phyloP scores from a whole-genome alignment of 1,140 invertebrate genomes.

The Vanessa atalanta region DNA sequence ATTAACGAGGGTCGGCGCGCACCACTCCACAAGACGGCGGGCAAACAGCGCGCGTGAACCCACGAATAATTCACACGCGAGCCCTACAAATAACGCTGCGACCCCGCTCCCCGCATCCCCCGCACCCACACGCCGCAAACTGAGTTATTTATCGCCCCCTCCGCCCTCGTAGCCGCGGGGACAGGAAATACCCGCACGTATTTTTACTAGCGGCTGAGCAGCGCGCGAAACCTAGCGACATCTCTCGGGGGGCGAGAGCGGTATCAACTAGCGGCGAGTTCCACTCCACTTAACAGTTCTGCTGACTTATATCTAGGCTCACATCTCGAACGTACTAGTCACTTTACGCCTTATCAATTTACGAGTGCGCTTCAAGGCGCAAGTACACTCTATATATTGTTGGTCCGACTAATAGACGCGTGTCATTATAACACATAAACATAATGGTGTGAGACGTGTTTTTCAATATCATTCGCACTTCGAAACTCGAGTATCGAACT shows the following conservation, averaged over 20 bases:
- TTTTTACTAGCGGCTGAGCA: conserved; percentile 68
- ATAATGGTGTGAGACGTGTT: conserved; percentile 25
- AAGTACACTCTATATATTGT: not conserved
- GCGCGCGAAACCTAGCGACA: conserved; percentile 53
- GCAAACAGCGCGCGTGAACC: conserved; percentile 76
- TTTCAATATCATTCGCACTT: conserved; percentile 33
- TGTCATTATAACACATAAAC: conserved; percentile 29
- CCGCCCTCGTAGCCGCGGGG: conserved; percentile 49
- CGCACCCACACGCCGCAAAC: conserved; percentile 59
- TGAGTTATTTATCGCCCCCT: conserved; percentile 74
- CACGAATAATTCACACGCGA: conserved; percentile 80
- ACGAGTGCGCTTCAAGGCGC: conserved; percentile 18
- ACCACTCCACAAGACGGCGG: conserved; percentile 65
- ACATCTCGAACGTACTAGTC: conserved; percentile 23
- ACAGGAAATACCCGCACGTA: conserved; percentile 76
- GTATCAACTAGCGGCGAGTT: conserved; percentile 19
- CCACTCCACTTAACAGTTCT: conserved; percentile 19
- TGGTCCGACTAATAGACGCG: conserved; percentile 20
- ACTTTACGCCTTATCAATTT: conserved; percentile 32
- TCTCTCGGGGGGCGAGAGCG: conserved; percentile 39
- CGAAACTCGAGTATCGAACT: conserved; percentile 29
- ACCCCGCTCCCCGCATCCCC: conserved; percentile 36
- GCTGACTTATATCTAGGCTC: conserved; percentile 20
- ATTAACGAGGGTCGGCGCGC: conserved; percentile 69
- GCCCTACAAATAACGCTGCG: conserved; percentile 73